These are phyloP conservation scores for Orthosia incerta DNA, from an alignment of 2,888 invertebrate genomes.

Conservation along the genomic window DNA sequence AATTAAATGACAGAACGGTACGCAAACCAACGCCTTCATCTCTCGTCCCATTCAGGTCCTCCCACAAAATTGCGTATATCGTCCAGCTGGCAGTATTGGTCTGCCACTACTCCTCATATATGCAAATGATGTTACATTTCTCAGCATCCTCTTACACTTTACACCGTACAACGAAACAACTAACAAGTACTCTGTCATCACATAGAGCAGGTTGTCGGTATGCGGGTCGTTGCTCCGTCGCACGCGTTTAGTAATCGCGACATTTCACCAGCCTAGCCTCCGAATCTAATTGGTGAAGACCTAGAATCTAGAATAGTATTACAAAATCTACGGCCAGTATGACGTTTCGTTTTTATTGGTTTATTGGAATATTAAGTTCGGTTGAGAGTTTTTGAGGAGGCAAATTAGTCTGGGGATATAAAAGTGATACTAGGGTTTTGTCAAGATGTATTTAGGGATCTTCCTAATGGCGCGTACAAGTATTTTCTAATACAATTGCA, in stretches of 20 bases:
- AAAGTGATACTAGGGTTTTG: neutral
- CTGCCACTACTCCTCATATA: neutral
- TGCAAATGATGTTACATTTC: neutral
- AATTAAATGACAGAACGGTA: no score
- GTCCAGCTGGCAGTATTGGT: no score
- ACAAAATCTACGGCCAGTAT: constrained; percentile 39
- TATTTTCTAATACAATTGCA: no score
- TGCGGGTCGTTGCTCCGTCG: constrained; percentile 84
- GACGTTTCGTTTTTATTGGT: constrained; percentile 28
- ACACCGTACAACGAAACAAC: constrained; percentile 64
- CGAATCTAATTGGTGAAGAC: constrained; percentile 85
- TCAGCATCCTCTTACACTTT: constrained; percentile 39
- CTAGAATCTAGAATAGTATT: constrained; percentile 78
- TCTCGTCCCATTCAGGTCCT: no score
- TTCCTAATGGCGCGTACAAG: no score
- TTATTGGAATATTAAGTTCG: constrained; percentile 3
- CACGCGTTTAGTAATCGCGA: constrained; percentile 85
- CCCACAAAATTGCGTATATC: no score
- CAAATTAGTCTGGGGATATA: neutral
- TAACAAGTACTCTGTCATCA: constrained; percentile 87
- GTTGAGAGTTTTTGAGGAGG: neutral
- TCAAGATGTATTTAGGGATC: neutral
- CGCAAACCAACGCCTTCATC: no score
- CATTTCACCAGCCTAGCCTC: constrained; percentile 76
- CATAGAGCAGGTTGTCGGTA: constrained; percentile 87